Base-by-base conservation (phyloP, 2,888 invertebrate species). In the Celastrina argiolus region DNA sequence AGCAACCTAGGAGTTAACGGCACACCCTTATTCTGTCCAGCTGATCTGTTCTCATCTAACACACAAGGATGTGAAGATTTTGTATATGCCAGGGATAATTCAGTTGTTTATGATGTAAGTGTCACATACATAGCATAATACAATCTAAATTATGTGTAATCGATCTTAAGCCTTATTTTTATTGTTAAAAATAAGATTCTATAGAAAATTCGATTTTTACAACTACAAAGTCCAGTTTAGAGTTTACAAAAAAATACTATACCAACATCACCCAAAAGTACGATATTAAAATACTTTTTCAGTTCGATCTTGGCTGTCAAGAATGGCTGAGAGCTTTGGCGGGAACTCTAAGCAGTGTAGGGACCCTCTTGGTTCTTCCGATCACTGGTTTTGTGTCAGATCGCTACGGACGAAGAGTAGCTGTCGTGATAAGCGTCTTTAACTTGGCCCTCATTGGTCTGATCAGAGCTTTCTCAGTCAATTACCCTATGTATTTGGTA, bases 271-370 rank as follows among this genome's bases (percentile, higher is more conserved):
- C n/a, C n/a, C n/a, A n/a, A n/a, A n/a, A n/a, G n/a, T n/a, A n/a
- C n/a, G n/a, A n/a, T n/a, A n/a, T n/a, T n/a, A n/a, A n/a, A n/a
- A n/a, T n/a, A n/a, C 72, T n/a, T 39, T 85, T 85, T 7, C 78
- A 95, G 95, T 95, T 93, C 76, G 87, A 92, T 72, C 81, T 95
- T 4, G 93, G 93, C 14, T 95, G 95, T 72, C 91, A 93, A 67
- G 91, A 93, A 69, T 96, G 95, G 95, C 93, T 94, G 74, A 85
- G 95, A 61, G 92, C 94, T 0, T 78, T 96, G 70, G 93, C 95
- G 4, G 96, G 96, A 2, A 95, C 95, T 2, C 84, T 95, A 1
- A 94, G 93, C 81, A 95, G 93, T 74, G 83, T 94, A 58, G 95
- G 95, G 2, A 94, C 94, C 64, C 92, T 95, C 69, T 83, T 95